Percentiles rank a stretch among this genome's conserved stretches.
Evolutionary conservation across 2,113 vertebrate species (phyloP).

Genomic region (Oreocharis arfaki): DNA sequence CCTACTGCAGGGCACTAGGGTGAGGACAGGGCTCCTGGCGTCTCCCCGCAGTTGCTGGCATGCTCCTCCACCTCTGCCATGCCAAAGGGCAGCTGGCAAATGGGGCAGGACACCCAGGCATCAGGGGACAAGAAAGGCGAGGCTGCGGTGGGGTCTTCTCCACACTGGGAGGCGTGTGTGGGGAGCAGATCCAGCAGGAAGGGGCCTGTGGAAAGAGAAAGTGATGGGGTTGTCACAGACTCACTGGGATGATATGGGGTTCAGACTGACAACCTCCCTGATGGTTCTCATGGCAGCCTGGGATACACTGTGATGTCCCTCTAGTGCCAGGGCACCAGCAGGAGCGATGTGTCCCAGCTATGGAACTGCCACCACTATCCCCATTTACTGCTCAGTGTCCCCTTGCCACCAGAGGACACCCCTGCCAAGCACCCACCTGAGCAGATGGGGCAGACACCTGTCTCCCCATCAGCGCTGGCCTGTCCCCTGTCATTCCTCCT

Average conservation of each 20-base stretch:
- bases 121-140: neutral
- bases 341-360: neutral
- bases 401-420: too few relatives aligned
- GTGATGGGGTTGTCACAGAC: neutral
- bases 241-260: accelerated
- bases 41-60: constrained; percentile 71
- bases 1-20: neutral
- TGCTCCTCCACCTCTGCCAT: constrained; percentile 60
- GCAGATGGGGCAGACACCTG: constrained; percentile 69
- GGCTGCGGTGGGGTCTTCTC: neutral
- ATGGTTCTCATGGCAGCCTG: neutral
- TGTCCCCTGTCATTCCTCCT: neutral
- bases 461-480: neutral
- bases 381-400: neutral
- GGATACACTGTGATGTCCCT: neutral
- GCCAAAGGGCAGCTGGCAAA: constrained; percentile 61
- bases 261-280: neutral
- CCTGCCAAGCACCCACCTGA: constrained; percentile 45
- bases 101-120: constrained; percentile 62
- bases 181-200: constrained; percentile 67
- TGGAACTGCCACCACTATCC: accelerated
- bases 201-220: constrained; percentile 19
- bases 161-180: constrained; percentile 60
- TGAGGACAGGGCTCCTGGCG: neutral
- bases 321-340: too few relatives aligned